Evolutionary conservation across 2,113 vertebrate genomes (phyloP).

Genomic region (Archocentrus centrarchus): DNA sequence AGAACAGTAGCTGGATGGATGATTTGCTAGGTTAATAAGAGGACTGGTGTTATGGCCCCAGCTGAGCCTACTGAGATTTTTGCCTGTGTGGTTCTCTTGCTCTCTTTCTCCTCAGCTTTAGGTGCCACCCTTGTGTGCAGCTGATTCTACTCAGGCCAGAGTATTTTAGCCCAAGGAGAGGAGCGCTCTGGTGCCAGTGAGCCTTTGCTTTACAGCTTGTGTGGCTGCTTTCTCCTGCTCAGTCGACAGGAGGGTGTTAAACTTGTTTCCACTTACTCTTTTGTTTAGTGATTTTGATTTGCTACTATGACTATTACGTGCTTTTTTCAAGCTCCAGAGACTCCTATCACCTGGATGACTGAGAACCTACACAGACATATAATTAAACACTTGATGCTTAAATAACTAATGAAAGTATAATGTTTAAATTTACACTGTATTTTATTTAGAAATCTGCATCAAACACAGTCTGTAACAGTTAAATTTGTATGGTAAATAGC

Average conservation of each 20-base stretch:
- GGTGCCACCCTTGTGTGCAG: fast-evolving
- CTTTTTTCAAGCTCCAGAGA: no score
- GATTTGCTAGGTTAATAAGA: constrained; percentile 73
- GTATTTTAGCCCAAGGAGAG: fast-evolving
- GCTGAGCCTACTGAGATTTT: neutral
- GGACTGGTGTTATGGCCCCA: neutral
- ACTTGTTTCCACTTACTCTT: neutral
- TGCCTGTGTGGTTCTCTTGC: neutral
- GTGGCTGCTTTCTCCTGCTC: neutral
- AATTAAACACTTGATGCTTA: neutral
- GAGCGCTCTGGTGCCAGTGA: neutral
- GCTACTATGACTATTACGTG: fast-evolving
- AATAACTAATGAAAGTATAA: neutral
- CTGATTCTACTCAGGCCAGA: neutral
- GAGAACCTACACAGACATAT: neutral
- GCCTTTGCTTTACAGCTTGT: neutral
- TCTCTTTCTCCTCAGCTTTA: neutral
- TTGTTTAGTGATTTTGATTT: neutral
- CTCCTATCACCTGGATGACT: no score
- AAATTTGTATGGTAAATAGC: neutral
- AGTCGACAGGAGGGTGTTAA: neutral
- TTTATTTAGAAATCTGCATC: neutral
- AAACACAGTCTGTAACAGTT: neutral
- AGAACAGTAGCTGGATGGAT: constrained; percentile 77
- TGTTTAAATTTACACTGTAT: neutral